These are phyloP conservation scores for Tragelaphus buxtoni DNA, from an alignment of 2,113 vertebrate species.

Conservation along the genomic window DNA sequence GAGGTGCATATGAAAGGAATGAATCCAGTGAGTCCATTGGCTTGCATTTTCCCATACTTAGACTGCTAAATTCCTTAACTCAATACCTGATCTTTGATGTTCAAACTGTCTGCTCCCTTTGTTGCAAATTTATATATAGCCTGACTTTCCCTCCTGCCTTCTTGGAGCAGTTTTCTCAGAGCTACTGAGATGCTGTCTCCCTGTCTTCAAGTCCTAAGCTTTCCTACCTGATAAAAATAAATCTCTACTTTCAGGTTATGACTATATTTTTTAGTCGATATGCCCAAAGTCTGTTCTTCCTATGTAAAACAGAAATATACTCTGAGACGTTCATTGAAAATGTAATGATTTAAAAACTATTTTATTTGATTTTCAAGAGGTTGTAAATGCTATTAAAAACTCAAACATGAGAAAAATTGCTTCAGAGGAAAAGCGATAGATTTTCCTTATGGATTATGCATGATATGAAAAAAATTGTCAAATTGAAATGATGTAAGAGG, in stretches of 20 bases:
- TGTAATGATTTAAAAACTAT: not conserved
- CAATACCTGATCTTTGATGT: not conserved
- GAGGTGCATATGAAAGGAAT: not conserved
- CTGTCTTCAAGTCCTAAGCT: not conserved
- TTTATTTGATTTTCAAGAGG: not conserved
- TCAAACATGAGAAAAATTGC: not conserved
- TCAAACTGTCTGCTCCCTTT: not conserved
- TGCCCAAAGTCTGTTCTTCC: not conserved
- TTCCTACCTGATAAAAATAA: not conserved
- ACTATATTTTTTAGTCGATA: not conserved
- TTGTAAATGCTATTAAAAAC: constrained; percentile 7
- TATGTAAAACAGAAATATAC: not conserved
- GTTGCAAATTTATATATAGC: not conserved
- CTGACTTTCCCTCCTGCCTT: not conserved
- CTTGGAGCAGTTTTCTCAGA: not conserved
- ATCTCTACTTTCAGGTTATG: not conserved
- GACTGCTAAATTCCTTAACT: not conserved
- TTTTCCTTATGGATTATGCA: not conserved
- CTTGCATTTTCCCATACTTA: not conserved
- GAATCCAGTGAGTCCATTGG: not conserved
- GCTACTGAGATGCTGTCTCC: not conserved
- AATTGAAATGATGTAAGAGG: not conserved
- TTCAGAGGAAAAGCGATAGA: not conserved
- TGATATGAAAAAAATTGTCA: constrained; percentile 30
- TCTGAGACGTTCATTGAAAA: not conserved